phyloP scores from a whole-genome alignment of 2,888 invertebrate species.

The Lasiommata megera region DNA sequence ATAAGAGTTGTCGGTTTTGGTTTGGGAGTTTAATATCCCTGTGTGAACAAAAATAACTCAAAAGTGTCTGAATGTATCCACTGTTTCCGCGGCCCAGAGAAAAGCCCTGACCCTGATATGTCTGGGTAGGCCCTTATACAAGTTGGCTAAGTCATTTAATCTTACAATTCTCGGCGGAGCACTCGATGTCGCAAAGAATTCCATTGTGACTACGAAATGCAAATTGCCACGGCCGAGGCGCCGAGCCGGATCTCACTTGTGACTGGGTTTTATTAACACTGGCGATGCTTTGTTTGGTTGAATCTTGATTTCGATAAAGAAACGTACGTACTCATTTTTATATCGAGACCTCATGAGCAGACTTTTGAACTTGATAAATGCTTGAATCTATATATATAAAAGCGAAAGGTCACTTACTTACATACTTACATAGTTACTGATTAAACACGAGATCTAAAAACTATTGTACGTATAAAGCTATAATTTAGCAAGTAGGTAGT shows the following conservation, averaged over 20 bases:
- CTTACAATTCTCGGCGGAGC: slow-evolving; percentile 27
- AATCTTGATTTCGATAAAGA: slow-evolving; percentile 9
- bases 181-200: slow-evolving; percentile 33
- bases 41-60: too few species aligned
- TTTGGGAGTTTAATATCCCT: too few species aligned
- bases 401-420: too few species aligned
- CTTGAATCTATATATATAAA: too few species aligned
- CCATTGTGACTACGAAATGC: slow-evolving; percentile 37
- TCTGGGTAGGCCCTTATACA: neutral
- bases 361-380: too few species aligned
- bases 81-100: neutral
- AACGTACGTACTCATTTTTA: slow-evolving; percentile 1
- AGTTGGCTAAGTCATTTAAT: slow-evolving; percentile 16
- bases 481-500: too few species aligned
- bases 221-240: slow-evolving; percentile 34
- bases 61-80: neutral
- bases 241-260: slow-evolving; percentile 39
- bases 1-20: too few species aligned
- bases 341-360: neutral
- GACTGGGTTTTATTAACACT: slow-evolving; percentile 33
- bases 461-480: too few species aligned
- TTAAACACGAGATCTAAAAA: too few species aligned
- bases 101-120: slow-evolving; percentile 2
- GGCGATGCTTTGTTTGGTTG: slow-evolving; percentile 14
- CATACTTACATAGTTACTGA: too few species aligned